phyloP scores from a whole-genome alignment of 2,888 invertebrate genomes.

The Phania funesta region DNA sequence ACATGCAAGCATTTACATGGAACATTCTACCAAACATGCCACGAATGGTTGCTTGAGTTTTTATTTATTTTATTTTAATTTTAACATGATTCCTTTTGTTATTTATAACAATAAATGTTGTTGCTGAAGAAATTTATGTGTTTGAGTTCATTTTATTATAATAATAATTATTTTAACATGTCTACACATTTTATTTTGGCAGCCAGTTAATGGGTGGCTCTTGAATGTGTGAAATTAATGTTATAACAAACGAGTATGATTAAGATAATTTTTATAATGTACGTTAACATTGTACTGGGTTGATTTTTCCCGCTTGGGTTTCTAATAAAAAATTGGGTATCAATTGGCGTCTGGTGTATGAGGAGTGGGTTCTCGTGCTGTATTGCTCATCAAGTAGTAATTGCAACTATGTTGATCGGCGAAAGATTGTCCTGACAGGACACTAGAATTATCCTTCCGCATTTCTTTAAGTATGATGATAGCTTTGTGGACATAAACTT shows the following conservation, averaged over 20 bases:
- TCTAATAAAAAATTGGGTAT: too few species aligned
- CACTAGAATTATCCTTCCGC: too few species aligned
- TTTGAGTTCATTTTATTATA: slow-evolving; percentile 24
- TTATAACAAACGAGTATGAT: neutral
- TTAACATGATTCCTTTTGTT: slow-evolving; percentile 56
- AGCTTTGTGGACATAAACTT: too few species aligned
- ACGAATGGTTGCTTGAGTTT: slow-evolving; percentile 73
- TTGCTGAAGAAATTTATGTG: slow-evolving; percentile 12
- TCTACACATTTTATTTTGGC: slow-evolving; percentile 19
- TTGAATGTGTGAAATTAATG: neutral
- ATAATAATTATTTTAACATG: slow-evolving; percentile 37
- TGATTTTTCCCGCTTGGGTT: neutral
- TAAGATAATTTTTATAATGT: neutral
- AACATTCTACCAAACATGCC: slow-evolving; percentile 71
- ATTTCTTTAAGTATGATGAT: too few species aligned
- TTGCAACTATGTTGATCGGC: too few species aligned
- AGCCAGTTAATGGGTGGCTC: neutral
- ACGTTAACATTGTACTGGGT: too few species aligned
- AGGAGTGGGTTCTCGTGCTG: too few species aligned
- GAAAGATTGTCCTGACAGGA: too few species aligned
- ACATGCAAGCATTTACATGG: neutral
- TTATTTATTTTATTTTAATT: slow-evolving; percentile 5
- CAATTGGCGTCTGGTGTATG: too few species aligned
- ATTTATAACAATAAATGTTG: slow-evolving; percentile 48
- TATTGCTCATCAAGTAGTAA: too few species aligned